Conservation (phyloP, 2,113 vertebrate species). For the Acinonyx jubatus region DNA sequence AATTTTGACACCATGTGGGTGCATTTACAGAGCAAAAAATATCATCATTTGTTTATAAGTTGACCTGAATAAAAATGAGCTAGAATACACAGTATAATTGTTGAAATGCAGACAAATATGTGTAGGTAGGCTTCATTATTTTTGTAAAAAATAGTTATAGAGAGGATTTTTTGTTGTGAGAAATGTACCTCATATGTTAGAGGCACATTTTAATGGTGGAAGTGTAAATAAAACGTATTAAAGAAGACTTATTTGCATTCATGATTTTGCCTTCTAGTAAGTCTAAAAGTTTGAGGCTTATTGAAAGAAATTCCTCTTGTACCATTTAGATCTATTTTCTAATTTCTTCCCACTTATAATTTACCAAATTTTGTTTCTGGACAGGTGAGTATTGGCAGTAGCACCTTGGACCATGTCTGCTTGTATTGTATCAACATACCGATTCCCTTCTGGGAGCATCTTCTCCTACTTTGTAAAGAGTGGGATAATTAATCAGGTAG, state of each 20-base stretch:
- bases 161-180: background rate
- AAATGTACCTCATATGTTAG: background rate
- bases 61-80: background rate
- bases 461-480: background rate
- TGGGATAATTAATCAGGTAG: background rate
- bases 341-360: background rate
- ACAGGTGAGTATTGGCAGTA: background rate
- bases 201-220: background rate
- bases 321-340: background rate
- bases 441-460: background rate
- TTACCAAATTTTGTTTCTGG: background rate
- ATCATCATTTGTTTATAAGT: background rate
- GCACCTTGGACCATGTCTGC: background rate
- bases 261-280: background rate
- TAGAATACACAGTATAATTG: accelerated
- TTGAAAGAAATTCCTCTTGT: background rate
- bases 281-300: background rate
- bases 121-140: background rate
- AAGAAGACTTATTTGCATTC: background rate
- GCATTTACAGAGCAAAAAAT: background rate
- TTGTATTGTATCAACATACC: background rate
- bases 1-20: background rate
- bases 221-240: background rate
- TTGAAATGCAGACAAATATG: background rate
- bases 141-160: background rate